Evolutionary conservation across 2,113 vertebrate genomes (phyloP).

Genomic region (Dinomys branickii): DNA sequence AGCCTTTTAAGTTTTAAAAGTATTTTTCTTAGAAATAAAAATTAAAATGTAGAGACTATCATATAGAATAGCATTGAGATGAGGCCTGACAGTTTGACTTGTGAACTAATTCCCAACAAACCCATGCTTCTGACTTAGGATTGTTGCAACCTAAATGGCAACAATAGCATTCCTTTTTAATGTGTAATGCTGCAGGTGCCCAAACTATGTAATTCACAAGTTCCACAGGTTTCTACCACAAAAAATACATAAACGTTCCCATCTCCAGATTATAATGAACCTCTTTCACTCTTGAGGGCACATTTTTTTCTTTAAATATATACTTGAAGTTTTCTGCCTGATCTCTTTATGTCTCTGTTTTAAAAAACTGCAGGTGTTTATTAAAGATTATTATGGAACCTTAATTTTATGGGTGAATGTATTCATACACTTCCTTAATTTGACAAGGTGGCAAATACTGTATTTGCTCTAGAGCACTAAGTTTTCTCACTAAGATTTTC

Average conservation of each 20-base stretch:
- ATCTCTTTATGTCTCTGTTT: background rate
- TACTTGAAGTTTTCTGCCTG: background rate
- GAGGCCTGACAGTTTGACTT: background rate
- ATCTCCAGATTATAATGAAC: background rate
- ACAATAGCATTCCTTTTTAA: background rate
- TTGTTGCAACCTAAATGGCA: background rate
- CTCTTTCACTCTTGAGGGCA: background rate
- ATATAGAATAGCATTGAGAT: background rate
- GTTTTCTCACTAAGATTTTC: background rate
- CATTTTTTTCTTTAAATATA: background rate
- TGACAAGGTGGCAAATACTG: background rate
- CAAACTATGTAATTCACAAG: background rate
- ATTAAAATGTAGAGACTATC: background rate
- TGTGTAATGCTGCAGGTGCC: background rate
- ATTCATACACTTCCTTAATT: background rate
- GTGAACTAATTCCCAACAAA: no score
- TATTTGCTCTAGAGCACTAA: background rate
- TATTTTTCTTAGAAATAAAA: background rate
- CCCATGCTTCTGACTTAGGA: background rate
- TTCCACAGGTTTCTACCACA: background rate
- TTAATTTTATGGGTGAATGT: background rate
- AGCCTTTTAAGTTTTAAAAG: background rate
- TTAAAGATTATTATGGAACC: background rate
- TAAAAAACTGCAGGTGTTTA: background rate
- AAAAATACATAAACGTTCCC: background rate